Conservation (phyloP, 2,888 invertebrate species). For the Nudaria mundana region DNA sequence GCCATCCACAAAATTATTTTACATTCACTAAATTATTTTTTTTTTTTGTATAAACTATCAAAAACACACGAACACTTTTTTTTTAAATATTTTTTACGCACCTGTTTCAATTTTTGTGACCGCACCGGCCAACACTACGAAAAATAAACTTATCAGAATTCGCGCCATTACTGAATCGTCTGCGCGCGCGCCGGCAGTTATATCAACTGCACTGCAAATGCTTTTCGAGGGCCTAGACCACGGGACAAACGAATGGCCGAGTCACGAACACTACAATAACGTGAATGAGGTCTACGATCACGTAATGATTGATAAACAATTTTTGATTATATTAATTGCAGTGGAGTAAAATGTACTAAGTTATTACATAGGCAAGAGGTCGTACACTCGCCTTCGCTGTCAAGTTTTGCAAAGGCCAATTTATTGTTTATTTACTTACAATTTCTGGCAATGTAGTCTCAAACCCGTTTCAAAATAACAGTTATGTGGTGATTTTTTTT, state of each 20-base stretch:
- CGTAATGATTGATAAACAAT: neutral
- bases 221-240: constrained; percentile 25
- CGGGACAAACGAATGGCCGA: constrained; percentile 4
- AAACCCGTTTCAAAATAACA: no score
- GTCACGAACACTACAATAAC: neutral
- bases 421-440: no score
- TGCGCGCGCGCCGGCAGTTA: constrained; percentile 39
- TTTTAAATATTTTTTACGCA: no score
- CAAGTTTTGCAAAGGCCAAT: no score
- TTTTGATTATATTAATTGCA: neutral
- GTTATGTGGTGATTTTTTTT: no score
- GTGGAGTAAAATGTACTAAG: no score
- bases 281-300: constrained; percentile 4
- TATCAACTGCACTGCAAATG: constrained; percentile 41
- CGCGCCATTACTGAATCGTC: constrained; percentile 47
- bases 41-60: no score
- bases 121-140: constrained; percentile 25
- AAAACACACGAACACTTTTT: constrained; percentile 16
- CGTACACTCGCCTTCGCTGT: no score
- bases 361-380: no score
- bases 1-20: no score
- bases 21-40: no score
- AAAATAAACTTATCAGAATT: constrained; percentile 34
- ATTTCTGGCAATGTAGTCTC: no score
- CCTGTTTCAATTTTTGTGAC: constrained; percentile 37